These are phyloP conservation scores for Numida meleagris DNA, from an alignment of 2,113 vertebrate species.

Conservation along the genomic window DNA sequence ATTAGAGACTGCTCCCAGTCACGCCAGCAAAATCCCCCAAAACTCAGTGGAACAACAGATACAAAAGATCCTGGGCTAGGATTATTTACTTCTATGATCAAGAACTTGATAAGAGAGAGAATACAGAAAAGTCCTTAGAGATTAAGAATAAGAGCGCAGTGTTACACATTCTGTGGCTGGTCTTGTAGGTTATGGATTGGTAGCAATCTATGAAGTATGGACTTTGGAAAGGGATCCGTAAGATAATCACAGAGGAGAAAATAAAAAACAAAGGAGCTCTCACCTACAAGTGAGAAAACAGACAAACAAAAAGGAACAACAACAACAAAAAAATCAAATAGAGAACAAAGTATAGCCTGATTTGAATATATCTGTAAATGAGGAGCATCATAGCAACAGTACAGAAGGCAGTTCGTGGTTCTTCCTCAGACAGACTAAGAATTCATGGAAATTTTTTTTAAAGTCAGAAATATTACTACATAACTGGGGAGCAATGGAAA, in stretches of 20 bases:
- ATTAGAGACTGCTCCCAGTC: neutral
- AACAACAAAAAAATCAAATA: neutral
- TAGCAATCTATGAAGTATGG: neutral
- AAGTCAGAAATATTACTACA: neutral
- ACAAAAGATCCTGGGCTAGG: neutral
- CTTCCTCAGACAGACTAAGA: neutral
- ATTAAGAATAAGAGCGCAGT: neutral
- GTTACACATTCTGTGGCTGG: neutral
- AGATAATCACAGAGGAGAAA: neutral
- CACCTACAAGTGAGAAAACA: neutral
- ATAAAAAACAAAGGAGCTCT: neutral
- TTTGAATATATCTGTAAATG: neutral
- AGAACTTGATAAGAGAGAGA: neutral
- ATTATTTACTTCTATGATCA: neutral
- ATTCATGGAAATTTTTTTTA: neutral
- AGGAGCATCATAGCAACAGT: neutral
- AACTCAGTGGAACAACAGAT: neutral
- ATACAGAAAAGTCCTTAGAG: neutral
- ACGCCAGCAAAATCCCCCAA: neutral
- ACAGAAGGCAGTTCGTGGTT: fast-evolving
- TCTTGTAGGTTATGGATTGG: neutral
- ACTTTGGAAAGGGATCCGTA: neutral
- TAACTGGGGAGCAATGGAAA: no score
- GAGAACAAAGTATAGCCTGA: neutral
- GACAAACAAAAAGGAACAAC: neutral